Evolutionary conservation across 1,140 invertebrate species (phyloP).

Genomic region (Copidosoma floridanum): DNA sequence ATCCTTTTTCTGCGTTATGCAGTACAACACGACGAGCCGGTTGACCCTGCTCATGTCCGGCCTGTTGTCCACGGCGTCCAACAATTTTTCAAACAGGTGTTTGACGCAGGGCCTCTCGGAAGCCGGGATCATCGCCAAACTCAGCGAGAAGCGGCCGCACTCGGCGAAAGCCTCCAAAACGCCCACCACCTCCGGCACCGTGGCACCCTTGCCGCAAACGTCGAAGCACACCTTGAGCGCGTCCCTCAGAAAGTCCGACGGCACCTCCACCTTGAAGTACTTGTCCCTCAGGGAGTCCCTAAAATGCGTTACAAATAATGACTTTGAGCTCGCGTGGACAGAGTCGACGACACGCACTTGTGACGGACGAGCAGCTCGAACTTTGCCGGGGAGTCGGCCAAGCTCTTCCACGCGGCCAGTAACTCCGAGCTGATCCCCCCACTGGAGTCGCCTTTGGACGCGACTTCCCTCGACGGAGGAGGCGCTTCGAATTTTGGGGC

Average conservation of each 20-base stretch:
- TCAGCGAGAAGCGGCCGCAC: constrained; percentile 40
- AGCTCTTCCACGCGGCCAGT: constrained; percentile 22
- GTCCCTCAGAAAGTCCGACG: constrained; percentile 36
- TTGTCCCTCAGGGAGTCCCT: constrained; percentile 31
- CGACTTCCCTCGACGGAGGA: too few relatives aligned
- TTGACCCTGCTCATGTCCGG: too few relatives aligned
- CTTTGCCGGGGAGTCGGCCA: constrained; percentile 18
- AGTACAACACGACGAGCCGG: too few relatives aligned
- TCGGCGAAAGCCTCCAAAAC: constrained; percentile 35
- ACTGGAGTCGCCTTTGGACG: too few relatives aligned
- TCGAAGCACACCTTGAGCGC: constrained; percentile 28
- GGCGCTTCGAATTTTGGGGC: too few relatives aligned
- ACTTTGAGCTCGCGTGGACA: too few relatives aligned
- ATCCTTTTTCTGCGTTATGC: too few relatives aligned
- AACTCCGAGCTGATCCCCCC: constrained; percentile 32
- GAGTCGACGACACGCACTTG: too few relatives aligned
- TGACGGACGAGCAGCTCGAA: too few relatives aligned
- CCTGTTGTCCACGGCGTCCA: too few relatives aligned
- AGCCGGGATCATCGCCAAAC: constrained; percentile 8
- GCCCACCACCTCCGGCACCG: constrained; percentile 25
- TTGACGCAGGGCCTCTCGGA: not conserved
- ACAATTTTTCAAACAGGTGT: not conserved
- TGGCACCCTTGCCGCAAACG: not conserved
- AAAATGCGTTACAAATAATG: too few relatives aligned
- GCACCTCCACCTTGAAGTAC: constrained; percentile 38